A percentile compares a stretch with the other conserved stretches of the same genome.
Evolutionary conservation across 1,140 invertebrate species (phyloP).

Genomic region (Drosophila tropicalis): DNA sequence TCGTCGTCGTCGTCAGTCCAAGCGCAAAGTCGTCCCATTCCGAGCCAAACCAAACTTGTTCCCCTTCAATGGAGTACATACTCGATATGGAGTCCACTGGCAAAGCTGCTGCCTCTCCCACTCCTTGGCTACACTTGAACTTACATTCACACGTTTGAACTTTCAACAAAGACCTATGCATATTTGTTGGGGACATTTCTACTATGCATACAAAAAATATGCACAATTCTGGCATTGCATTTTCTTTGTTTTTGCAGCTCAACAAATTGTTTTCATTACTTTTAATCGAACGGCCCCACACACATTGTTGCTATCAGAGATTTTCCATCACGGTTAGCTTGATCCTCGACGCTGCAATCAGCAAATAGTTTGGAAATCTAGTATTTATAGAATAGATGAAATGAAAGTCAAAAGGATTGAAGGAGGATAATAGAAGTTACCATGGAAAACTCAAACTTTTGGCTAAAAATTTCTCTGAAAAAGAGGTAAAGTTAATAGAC

Average conservation of each 20-base stretch:
- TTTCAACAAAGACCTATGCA: slow-evolving; percentile 53
- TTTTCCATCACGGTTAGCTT: neutral
- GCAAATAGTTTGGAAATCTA: neutral
- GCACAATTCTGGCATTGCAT: slow-evolving; percentile 42
- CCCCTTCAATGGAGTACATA: slow-evolving; percentile 26
- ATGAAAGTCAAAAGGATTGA: no score
- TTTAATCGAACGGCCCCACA: slow-evolving; percentile 50
- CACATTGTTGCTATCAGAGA: neutral
- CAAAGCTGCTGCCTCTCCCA: slow-evolving; percentile 24
- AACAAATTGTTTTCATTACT: slow-evolving; percentile 76
- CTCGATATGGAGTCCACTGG: slow-evolving; percentile 33
- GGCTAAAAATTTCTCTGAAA: no score
- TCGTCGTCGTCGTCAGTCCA: slow-evolving; percentile 46
- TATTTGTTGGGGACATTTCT: slow-evolving; percentile 56
- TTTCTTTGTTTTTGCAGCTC: slow-evolving; percentile 31
- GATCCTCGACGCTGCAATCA: neutral
- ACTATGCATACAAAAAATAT: slow-evolving; percentile 40
- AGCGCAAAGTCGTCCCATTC: slow-evolving; percentile 22
- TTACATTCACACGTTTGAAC: slow-evolving; percentile 79
- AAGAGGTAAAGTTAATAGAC: no score
- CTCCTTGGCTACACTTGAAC: slow-evolving; percentile 72
- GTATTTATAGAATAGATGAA: no score
- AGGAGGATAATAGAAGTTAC: no score
- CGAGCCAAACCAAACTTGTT: slow-evolving; percentile 31
- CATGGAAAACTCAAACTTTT: no score